Percentiles rank a stretch among this genome's conserved stretches.
phyloP scores from a whole-genome alignment of 2,888 invertebrate genomes.

The Euclidia mi region DNA sequence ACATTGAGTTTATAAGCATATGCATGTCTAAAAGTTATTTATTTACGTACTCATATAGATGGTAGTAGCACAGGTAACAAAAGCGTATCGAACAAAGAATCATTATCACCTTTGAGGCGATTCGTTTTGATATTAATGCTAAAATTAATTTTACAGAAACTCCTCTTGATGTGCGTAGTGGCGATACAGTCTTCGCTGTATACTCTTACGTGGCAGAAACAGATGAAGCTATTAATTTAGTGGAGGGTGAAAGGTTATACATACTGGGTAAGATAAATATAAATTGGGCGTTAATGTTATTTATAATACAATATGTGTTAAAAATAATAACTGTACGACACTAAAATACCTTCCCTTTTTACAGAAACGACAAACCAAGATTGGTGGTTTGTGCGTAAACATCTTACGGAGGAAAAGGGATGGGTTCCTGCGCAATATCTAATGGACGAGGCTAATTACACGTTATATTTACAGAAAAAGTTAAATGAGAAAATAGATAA shows the following conservation, averaged over 20 bases:
- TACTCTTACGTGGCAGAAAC: conserved; percentile 96
- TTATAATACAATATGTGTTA: no score
- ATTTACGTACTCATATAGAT: no score
- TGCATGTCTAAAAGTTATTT: no score
- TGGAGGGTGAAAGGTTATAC: conserved; percentile 97
- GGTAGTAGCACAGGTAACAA: no score
- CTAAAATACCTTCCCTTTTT: no score
- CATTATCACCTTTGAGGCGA: no score
- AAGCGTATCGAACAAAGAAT: no score
- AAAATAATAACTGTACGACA: background rate
- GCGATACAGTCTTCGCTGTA: conserved; percentile 95
- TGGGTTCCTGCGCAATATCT: conserved; percentile 98
- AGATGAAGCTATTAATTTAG: conserved; percentile 96
- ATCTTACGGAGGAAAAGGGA: conserved; percentile 97
- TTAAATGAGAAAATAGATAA: conserved; percentile 97
- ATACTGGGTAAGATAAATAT: conserved; percentile 91
- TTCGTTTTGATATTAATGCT: no score
- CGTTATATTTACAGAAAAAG: conserved; percentile 95
- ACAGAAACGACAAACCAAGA: conserved; percentile 95
- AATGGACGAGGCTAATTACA: conserved; percentile 95
- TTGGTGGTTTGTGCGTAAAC: conserved; percentile 98
- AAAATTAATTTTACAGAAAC: conserved; percentile 76
- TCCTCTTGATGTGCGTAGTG: conserved; percentile 91
- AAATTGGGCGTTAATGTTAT: no score
- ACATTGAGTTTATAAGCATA: no score